These are phyloP conservation scores for Pammene aurita DNA, from an alignment of 2,888 invertebrate genomes.

Conservation along the genomic window DNA sequence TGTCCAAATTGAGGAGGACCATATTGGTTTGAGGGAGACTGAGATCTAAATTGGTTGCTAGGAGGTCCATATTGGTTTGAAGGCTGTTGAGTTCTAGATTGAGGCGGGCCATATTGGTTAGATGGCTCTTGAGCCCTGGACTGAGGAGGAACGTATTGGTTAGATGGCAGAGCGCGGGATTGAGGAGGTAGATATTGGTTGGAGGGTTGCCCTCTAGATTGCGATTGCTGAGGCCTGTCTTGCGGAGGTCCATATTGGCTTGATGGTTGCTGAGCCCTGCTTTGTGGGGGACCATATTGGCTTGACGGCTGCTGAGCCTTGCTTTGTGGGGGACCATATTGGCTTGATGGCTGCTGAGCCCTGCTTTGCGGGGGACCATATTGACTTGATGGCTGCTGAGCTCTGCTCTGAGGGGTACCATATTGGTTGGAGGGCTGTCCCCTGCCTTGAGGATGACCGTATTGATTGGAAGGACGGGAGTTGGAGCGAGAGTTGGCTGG, in stretches of 20 bases:
- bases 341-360: constrained; percentile 11
- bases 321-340: constrained; percentile 22
- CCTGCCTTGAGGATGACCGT: constrained; percentile 25
- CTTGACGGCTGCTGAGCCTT: constrained; percentile 17
- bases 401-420: constrained; percentile 27
- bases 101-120: constrained; percentile 36
- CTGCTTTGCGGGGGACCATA: too few relatives aligned
- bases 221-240: constrained; percentile 11
- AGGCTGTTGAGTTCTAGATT: constrained; percentile 5
- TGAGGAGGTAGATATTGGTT: constrained; percentile 17
- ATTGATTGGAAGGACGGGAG: constrained; percentile 43
- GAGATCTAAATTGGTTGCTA: neutral
- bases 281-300: constrained; percentile 10
- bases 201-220: neutral
- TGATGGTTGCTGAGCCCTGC: constrained; percentile 42
- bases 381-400: too few relatives aligned
- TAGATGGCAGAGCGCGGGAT: constrained; percentile 41
- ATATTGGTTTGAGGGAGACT: neutral
- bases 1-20: neutral
- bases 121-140: constrained; percentile 16
- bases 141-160: constrained; percentile 39
- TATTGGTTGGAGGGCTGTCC: constrained; percentile 42
- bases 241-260: constrained; percentile 37
- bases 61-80: constrained; percentile 46
- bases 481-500: constrained; percentile 48